Evolutionary conservation across 2,888 invertebrate species (phyloP), one percentile per base, ranked within the genome.

Genomic region (Drosophila pegasa): DNA sequence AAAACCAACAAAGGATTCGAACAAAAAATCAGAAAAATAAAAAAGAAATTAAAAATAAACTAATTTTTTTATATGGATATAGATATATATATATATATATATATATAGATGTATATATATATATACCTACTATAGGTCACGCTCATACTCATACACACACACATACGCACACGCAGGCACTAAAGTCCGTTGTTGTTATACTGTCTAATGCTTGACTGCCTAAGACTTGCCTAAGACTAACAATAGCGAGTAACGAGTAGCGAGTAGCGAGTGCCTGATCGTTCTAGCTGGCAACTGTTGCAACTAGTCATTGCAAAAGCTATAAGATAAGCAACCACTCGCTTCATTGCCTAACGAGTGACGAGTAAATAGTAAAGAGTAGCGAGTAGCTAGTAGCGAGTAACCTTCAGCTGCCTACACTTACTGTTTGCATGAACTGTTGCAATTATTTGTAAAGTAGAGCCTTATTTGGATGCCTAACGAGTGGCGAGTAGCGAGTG

Each of bases 111-210:
- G n/a, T n/a, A n/a, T n/a, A 27, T 27, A 40, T 22, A 47, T 40
- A 40, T 12, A 40, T 47, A 47, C 47, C 29, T 27, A 27, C 27
- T 6, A 45, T 45, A 45, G 12, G 12, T 27, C 31, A 48, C 29
- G 29, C 77, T 58, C 86, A 27, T 43, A 27, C 51, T 29, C 47
- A 35, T 41, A 47, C 78, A 68, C 57, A 61, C 57, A 55, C 79
- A 56, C 68, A 54, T 70, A 78, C 71, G 59, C 83, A 75, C 66
- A 18, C 51, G 16, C 84, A 88, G 72, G 84, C 81, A 88, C 66
- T 88, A 83, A 48, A 61, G 58, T 86, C 48, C 37, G 54, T 27
- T 51, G 20, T 25, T 29, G 52, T 40, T 41, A 37, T 50, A 1
- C 35, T 48, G 58, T 55, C 57, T 67, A 67, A 56, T 29, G 55